Conservation (phyloP, 2,888 invertebrate genomes). For the Clanis bilineata region DNA sequence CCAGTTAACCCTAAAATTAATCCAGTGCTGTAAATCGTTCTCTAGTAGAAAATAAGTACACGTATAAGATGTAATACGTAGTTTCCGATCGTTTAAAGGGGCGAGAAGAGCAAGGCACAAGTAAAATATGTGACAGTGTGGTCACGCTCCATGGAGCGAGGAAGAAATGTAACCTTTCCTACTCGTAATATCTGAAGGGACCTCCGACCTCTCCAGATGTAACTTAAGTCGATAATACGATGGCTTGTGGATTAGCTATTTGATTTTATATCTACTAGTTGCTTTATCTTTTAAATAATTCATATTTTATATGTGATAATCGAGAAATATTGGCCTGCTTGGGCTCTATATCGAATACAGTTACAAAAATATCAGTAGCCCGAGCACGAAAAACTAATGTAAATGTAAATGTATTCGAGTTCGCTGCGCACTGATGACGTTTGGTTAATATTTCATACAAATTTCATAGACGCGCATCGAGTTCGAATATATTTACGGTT, state of each 20-base stretch:
- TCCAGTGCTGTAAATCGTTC: neutral
- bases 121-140: constrained; percentile 75
- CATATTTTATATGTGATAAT: no score
- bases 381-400: no score
- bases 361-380: no score
- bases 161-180: constrained; percentile 68
- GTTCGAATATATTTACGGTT: no score
- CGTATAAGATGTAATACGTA: constrained; percentile 37
- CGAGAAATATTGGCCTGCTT: no score
- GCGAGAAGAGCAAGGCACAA: constrained; percentile 52
- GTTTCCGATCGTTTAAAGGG: constrained; percentile 44
- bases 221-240: constrained; percentile 27
- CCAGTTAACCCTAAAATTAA: neutral
- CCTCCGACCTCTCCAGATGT: constrained; percentile 34
- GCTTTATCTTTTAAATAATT: neutral
- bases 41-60: constrained; percentile 30
- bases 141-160: constrained; percentile 65
- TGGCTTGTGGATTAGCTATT: constrained; percentile 15
- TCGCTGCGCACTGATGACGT: no score
- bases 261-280: neutral
- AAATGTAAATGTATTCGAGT: no score
- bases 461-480: no score
- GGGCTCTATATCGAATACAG: no score
- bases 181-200: constrained; percentile 48
- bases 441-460: no score